Conservation (phyloP, 1,140 invertebrate genomes). For the Procambarus clarkii region DNA sequence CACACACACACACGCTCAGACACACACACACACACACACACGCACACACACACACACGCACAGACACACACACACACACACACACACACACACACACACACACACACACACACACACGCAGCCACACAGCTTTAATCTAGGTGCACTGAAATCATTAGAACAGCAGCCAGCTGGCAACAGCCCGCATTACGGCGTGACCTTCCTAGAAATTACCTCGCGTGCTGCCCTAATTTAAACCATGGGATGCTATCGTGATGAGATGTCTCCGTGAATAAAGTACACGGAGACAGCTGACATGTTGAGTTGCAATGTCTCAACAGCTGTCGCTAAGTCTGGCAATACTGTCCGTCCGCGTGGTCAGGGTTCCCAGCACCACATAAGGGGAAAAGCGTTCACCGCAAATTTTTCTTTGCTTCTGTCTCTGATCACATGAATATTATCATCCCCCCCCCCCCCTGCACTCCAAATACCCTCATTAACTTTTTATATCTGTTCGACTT, state of each 20-base stretch:
- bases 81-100: neutral
- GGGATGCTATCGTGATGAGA: neutral
- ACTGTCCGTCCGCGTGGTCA: too few species aligned
- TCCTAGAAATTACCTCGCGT: constrained; percentile 14
- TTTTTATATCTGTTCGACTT: too few species aligned
- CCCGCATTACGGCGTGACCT: neutral
- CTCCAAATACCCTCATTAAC: too few species aligned
- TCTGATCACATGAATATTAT: too few species aligned
- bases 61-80: neutral
- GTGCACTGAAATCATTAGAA: constrained; percentile 16
- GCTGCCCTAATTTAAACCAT: constrained; percentile 7
- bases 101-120: neutral
- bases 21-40: constrained; percentile 23
- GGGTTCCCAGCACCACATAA: too few species aligned
- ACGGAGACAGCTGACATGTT: too few species aligned
- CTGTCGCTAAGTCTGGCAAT: too few species aligned
- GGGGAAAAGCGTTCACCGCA: too few species aligned
- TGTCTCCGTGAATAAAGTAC: neutral
- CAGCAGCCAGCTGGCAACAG: neutral
- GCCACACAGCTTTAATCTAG: constrained; percentile 33
- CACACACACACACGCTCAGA: too few species aligned
- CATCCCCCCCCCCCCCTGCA: too few species aligned
- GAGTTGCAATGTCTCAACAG: too few species aligned
- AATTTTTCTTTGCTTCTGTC: too few species aligned
- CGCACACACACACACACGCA: constrained; percentile 10